Conservation (phyloP, 2,113 vertebrate genomes). For the Hiodon tergisus region DNA sequence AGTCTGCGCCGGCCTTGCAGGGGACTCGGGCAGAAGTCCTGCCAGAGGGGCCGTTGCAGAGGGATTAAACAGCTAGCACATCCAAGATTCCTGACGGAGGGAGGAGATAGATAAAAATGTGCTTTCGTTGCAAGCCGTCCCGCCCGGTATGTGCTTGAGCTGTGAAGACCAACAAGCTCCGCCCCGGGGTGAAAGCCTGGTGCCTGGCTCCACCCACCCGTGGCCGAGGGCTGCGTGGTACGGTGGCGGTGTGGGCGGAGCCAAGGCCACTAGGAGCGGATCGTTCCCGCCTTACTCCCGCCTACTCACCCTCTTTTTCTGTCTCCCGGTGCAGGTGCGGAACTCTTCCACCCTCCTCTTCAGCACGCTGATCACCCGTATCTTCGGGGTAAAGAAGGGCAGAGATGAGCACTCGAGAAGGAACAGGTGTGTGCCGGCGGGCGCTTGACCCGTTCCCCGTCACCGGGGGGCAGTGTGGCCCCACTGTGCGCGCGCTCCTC, state of each 20-base stretch:
- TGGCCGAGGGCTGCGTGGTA: neutral
- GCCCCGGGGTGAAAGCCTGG: neutral
- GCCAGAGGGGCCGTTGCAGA: conserved; percentile 15
- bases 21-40: neutral
- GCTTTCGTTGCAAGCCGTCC: neutral
- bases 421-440: conserved; percentile 72
- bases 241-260: neutral
- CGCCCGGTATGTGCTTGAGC: neutral
- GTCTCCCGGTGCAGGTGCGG: conserved; percentile 70
- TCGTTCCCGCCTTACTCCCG: neutral
- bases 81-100: conserved; percentile 8
- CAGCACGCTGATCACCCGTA: conserved; percentile 91
- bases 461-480: conserved; percentile 52
- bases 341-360: conserved; percentile 96
- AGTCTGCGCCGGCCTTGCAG: neutral
- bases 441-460: neutral
- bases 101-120: conserved; percentile 10
- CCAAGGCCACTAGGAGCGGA: neutral
- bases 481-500: neutral
- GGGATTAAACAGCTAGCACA: conserved; percentile 9
- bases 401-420: conserved; percentile 92
- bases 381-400: conserved; percentile 93
- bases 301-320: conserved; percentile 5
- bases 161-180: neutral
- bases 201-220: neutral